Percentiles rank a stretch among this genome's conserved stretches.
phyloP scores from a whole-genome alignment of 2,888 invertebrate species.

The Rhorus exstirpatorius region DNA sequence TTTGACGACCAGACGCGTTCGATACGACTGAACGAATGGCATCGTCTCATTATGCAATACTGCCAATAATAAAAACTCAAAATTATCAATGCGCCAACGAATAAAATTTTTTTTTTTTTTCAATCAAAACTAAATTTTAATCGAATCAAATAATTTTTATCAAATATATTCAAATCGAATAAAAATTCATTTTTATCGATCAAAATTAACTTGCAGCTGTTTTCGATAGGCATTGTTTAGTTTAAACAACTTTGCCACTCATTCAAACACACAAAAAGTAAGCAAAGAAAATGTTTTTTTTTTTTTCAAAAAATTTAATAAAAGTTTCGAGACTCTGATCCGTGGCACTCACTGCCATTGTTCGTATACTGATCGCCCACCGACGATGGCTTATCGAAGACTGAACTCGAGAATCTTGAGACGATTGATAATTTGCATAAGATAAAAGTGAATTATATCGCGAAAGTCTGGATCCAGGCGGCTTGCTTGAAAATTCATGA shows the following conservation, averaged over 20 bases:
- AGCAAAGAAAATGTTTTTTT: background rate
- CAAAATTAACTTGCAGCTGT: too few relatives aligned
- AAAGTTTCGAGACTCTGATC: background rate
- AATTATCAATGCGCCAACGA: background rate
- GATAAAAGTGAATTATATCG: slow-evolving; percentile 6
- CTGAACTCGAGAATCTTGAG: slow-evolving; percentile 12
- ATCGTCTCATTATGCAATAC: slow-evolving; percentile 60
- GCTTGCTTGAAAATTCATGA: slow-evolving; percentile 1
- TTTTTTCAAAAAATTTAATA: background rate
- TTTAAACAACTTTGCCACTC: too few relatives aligned
- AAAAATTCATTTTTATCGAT: background rate
- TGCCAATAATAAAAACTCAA: slow-evolving; percentile 5
- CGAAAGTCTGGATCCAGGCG: background rate
- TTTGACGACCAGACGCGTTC: slow-evolving; percentile 57
- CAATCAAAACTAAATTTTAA: too few relatives aligned
- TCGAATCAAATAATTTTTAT: too few relatives aligned
- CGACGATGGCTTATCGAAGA: slow-evolving; percentile 37
- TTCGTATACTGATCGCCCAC: slow-evolving; percentile 11
- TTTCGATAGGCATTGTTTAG: too few relatives aligned
- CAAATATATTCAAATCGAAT: background rate
- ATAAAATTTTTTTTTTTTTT: background rate
- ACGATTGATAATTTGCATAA: slow-evolving; percentile 37
- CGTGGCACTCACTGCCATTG: slow-evolving; percentile 18
- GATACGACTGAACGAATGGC: slow-evolving; percentile 62
- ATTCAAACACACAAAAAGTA: too few relatives aligned